These are phyloP conservation scores for Pterocles burchelli DNA, from an alignment of 2,113 vertebrate species.

Conservation along the genomic window DNA sequence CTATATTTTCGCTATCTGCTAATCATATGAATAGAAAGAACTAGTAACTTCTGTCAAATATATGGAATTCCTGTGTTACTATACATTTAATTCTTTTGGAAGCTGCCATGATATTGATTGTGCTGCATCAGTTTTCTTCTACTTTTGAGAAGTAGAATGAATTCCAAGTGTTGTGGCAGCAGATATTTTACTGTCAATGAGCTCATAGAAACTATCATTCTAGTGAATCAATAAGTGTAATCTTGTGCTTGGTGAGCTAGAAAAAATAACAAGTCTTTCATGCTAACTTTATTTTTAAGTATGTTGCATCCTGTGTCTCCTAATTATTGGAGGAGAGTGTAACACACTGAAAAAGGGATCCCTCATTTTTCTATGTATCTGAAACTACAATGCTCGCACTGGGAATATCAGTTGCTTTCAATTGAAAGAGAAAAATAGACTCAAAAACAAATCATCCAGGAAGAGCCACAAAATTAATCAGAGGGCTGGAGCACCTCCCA, in stretches of 20 bases:
- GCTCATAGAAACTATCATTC: background rate
- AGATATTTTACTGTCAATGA: background rate
- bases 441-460: background rate
- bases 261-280: background rate
- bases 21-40: background rate
- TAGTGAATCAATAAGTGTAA: background rate
- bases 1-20: background rate
- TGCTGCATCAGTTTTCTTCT: background rate
- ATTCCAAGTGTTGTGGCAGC: background rate
- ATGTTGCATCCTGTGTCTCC: rapidly evolving
- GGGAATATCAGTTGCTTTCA: background rate
- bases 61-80: background rate
- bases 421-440: background rate
- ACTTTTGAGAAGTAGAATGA: background rate
- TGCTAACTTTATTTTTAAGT: background rate
- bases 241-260: background rate
- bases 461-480: no score
- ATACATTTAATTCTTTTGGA: background rate
- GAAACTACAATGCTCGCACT: background rate
- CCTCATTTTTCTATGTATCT: background rate
- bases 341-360: background rate
- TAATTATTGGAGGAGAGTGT: background rate
- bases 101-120: background rate
- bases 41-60: background rate
- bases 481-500: no score